Evolutionary conservation across 2,888 invertebrate genomes (phyloP), one percentile per base, ranked within the genome.

Genomic region (Drosophila prostipennis): DNA sequence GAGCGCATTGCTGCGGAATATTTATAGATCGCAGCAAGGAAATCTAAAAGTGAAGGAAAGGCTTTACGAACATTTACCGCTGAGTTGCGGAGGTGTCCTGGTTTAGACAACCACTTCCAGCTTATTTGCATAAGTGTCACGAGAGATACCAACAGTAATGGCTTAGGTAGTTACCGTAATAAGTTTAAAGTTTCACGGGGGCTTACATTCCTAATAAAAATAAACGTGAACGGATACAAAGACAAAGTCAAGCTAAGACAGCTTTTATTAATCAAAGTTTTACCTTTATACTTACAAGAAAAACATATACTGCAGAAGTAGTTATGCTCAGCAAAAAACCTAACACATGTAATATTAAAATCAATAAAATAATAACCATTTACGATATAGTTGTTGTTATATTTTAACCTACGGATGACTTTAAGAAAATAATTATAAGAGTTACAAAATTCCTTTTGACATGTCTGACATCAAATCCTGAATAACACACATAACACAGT

Each of bases 81-180:
- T 63, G 67, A 83, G 59, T 78, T 83, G 14, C 19, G 29, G 23
- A 32, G 52, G 37, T 58, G 58, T 70, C 32, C 53, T 26, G 34
- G 48, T 45, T 53, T 52, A 53, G 68, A 46, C 63, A 53, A 45
- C 53, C 23, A 65, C 42, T 72, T 59, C 14, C 6, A 32, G 63
- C 55, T 72, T 59, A 85, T 80, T 85, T 85, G 79, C 80, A 77
- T 85, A 77, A 85, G 58, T 74, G 77, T 71, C 76, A 69, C 46
- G 48, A 14, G 16, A 59, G 51, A 56, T 54, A 48, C 48, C 45
- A 65, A 42, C 46, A 56, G 58, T 67, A 61, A 36, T 52, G 19
- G 42, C n/a, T 36, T 14, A 48, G 23, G n/a, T 37, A 55, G 43
- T 55, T 34, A 40, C 11, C 16, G 10, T 63, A 63, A 63, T 51